Evolutionary conservation across 1,140 invertebrate species (phyloP), one percentile per base, ranked within the genome.

Genomic region (Riptortus pedestris): DNA sequence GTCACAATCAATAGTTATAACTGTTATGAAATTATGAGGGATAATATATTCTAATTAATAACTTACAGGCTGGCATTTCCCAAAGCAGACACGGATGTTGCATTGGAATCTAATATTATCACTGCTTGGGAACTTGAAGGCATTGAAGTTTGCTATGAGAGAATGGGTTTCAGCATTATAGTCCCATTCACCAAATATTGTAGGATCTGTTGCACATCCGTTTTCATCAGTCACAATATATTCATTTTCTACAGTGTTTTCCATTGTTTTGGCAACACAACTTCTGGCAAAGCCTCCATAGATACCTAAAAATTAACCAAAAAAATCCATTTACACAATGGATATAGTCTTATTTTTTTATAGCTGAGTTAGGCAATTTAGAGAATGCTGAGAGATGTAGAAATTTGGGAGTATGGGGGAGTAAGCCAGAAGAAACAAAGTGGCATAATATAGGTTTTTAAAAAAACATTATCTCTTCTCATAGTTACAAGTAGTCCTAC

Each of bases 51-150:
- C n/a, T n/a, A n/a, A 2, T 14, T 7, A 55, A 24, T 26, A 1
- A 79, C 84, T 82, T 79, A 90, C 91, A 65, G 93, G 92, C 81
- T 93, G 92, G 77, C 93, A 96, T 76, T 86, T 88, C 74, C 91
- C 91, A 72, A 96, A 96, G 79, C 93, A 96, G 3, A 96, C 91
- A 51, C 92, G 81, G 72, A 96, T 93, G 73, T 94, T 95, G 74
- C 93, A 96, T 74, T 95, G 91, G 88, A 96, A 96, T 74, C 91
- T 79, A 69, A 96, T 91, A 72, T 93, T 94, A 70, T 94, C 92
- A 70, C 90, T 92, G 65, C 88, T 91, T 0, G 92, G 93, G 82
- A 96, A 96, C 74, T 96, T 96, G 74, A 96, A 96, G 3, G 92
- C 93, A 73, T 93, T 93, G 73, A 96, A 95, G 65, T 85, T 83